phyloP scores from a whole-genome alignment of 2,113 vertebrate genomes.

The Coreoperca whiteheadi region DNA sequence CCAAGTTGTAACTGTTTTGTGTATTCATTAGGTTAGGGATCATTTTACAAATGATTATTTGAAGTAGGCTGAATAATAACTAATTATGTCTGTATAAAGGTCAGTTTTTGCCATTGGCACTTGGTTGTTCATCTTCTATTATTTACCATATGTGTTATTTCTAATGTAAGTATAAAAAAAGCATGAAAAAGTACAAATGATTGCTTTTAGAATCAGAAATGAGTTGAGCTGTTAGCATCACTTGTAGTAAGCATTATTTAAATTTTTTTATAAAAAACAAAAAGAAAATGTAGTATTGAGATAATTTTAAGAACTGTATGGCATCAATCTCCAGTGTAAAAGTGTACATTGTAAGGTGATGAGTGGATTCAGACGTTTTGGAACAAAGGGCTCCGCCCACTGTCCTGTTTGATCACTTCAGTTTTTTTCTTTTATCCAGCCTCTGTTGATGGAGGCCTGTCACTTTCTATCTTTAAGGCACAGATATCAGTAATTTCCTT shows the following conservation, averaged over 20 bases:
- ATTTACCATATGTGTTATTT: neutral
- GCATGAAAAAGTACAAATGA: neutral
- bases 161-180: neutral
- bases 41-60: neutral
- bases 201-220: neutral
- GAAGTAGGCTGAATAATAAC: neutral
- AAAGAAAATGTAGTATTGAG: neutral
- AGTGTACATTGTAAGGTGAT: neutral
- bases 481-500: neutral
- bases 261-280: neutral
- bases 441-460: slow-evolving; percentile 1
- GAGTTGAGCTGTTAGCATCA: neutral
- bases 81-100: neutral
- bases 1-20: neutral
- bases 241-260: neutral
- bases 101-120: neutral
- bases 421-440: slow-evolving; percentile 8
- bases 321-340: neutral
- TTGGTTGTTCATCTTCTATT: too few relatives aligned
- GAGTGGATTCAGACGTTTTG: neutral
- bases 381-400: neutral
- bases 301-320: neutral
- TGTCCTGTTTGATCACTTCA: slow-evolving; percentile 1
- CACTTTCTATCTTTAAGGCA: neutral
- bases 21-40: neutral